Evolutionary conservation across 2,888 invertebrate species (phyloP).

Genomic region (Ornithoptera alexandrae): DNA sequence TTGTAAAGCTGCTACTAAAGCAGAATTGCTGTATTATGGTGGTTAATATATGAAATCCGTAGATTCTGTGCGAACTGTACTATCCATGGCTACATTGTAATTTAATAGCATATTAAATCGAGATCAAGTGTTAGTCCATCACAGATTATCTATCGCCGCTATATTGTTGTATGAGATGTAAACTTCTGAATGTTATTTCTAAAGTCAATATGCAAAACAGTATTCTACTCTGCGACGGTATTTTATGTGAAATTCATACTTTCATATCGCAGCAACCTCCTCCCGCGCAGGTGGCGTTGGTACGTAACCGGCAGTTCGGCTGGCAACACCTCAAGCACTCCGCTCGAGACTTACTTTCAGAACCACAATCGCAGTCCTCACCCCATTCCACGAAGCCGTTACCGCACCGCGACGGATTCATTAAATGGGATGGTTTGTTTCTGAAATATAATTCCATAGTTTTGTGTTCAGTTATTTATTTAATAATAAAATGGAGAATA

Average conservation of each 20-base stretch:
- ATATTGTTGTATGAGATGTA: no score
- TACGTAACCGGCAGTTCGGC: conserved; percentile 76
- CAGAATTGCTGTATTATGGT: neutral
- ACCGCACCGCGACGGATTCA: conserved; percentile 68
- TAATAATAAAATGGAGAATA: no score
- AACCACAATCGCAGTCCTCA: conserved; percentile 78
- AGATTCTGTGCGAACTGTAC: neutral
- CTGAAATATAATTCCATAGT: neutral
- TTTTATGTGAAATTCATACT: neutral
- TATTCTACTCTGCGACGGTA: no score
- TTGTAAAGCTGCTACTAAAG: neutral
- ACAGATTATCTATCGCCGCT: no score
- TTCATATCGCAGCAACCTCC: conserved; percentile 85
- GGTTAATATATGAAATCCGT: neutral
- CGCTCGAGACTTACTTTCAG: neutral
- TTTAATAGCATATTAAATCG: neutral
- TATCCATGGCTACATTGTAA: neutral
- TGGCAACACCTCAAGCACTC: conserved; percentile 5
- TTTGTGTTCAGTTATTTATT: neutral
- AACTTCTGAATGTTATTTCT: no score
- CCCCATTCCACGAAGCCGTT: conserved; percentile 94
- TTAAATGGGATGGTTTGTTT: conserved; percentile 2
- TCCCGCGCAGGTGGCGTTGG: conserved; percentile 70
- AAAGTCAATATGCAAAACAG: no score
- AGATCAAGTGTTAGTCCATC: no score